Conservation (phyloP, 2,888 invertebrate species). For the Meiosimyza decipiens region DNA sequence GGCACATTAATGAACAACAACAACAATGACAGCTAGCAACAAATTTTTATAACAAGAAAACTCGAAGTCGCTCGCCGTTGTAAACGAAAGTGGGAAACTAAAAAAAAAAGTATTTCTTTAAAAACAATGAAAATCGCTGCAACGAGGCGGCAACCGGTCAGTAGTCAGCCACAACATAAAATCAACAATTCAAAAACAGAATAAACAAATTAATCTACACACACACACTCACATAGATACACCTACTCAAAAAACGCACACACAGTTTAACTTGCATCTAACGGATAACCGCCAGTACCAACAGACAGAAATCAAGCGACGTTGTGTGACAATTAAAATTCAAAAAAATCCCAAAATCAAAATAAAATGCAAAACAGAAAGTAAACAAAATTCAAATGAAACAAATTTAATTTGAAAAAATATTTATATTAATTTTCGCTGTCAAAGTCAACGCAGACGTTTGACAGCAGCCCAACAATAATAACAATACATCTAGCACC, state of each 20-base stretch:
- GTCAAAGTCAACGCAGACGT: conserved; percentile 19
- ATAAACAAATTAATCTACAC: neutral
- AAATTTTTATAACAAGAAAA: neutral
- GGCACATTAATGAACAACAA: neutral
- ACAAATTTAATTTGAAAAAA: conserved; percentile 1
- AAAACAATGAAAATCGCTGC: conserved; percentile 2
- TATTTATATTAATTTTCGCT: conserved; percentile 19
- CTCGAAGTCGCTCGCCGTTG: too few species aligned
- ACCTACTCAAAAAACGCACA: neutral
- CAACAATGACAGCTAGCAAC: conserved; percentile 1
- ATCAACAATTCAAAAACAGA: neutral
- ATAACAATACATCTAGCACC: neutral
- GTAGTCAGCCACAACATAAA: conserved; percentile 7
- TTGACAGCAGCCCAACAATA: too few species aligned
- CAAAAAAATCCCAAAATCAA: neutral
- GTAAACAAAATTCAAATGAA: conserved; percentile 1
- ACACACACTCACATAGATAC: conserved; percentile 4
- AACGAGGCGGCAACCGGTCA: conserved; percentile 14
- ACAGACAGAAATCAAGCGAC: neutral
- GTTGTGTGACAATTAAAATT: conserved; percentile 12
- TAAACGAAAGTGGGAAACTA: too few species aligned
- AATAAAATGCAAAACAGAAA: neutral
- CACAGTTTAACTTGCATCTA: too few species aligned
- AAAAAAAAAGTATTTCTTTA: too few species aligned
- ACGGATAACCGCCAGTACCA: too few species aligned